Conservation (phyloP, 2,797 vertebrate species). For the Manis javanica region DNA sequence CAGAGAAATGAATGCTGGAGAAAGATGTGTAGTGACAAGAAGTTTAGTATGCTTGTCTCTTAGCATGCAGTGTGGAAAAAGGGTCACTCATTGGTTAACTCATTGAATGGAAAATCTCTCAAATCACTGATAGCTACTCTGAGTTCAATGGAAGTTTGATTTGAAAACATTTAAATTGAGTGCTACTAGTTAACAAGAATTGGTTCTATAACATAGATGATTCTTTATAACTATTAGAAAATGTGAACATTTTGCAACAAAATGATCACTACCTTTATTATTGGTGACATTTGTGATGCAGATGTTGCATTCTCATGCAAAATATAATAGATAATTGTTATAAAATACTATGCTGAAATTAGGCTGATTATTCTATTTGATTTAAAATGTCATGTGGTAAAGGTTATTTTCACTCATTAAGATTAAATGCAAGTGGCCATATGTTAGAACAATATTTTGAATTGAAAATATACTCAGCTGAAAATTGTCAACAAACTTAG, state of each 20-base stretch:
- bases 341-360: constrained; percentile 82
- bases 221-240: constrained; percentile 72
- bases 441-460: constrained; percentile 84
- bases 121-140: constrained; percentile 10
- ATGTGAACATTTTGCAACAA: constrained; percentile 66
- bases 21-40: not conserved
- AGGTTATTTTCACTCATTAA: constrained; percentile 83
- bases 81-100: not conserved
- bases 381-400: constrained; percentile 85
- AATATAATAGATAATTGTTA: constrained; percentile 81
- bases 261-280: constrained; percentile 76
- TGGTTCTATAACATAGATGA: not conserved
- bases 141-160: constrained; percentile 55
- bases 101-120: not conserved
- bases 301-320: constrained; percentile 79
- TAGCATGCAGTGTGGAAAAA: not conserved
- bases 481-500: constrained; percentile 79
- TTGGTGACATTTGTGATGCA: constrained; percentile 78
- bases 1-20: not conserved
- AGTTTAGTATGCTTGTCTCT: not conserved
- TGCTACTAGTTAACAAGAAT: constrained; percentile 7
- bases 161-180: constrained; percentile 41
- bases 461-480: constrained; percentile 75
- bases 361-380: constrained; percentile 84
- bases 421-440: constrained; percentile 82